Percentiles rank a stretch among this genome's conserved stretches.
phyloP scores from a whole-genome alignment of 2,113 vertebrate genomes.

The Cyrtonyx montezumae region DNA sequence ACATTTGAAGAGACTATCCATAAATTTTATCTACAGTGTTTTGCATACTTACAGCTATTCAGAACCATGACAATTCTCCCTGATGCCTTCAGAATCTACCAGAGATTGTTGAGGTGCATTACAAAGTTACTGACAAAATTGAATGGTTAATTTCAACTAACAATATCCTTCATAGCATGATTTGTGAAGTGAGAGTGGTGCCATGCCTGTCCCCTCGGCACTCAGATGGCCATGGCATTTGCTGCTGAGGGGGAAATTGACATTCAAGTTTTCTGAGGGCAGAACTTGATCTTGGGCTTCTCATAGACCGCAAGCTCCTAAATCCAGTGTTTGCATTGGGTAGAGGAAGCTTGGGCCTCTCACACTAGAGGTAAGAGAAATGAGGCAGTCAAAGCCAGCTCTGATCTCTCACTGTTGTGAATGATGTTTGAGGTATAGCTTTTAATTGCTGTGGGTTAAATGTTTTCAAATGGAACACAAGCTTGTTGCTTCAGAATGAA shows the following conservation, averaged over 20 bases:
- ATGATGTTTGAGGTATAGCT: neutral
- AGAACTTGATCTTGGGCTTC: neutral
- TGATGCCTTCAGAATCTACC: neutral
- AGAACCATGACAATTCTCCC: neutral
- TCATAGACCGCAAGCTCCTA: fast-evolving
- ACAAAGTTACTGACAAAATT: neutral
- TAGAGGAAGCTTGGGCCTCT: neutral
- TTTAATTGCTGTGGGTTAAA: neutral
- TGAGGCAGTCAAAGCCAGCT: neutral
- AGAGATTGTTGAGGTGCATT: neutral
- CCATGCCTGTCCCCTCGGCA: neutral
- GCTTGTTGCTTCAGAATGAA: neutral
- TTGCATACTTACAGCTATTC: neutral
- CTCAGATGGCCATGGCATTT: neutral
- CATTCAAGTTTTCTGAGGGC: neutral
- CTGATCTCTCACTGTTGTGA: fast-evolving
- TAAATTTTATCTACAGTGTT: neutral
- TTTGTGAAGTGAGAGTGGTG: neutral
- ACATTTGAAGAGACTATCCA: neutral
- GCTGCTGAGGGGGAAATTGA: fast-evolving
- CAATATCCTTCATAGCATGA: neutral
- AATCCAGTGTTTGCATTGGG: neutral
- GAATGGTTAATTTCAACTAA: neutral
- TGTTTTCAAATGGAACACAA: neutral
- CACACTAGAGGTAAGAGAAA: neutral